A percentile compares a stretch with the other conserved stretches of the same genome.
Evolutionary conservation across 92 coral and sea anemone genomes (phyloP).

Genomic region (Virgularia gustaviana): DNA sequence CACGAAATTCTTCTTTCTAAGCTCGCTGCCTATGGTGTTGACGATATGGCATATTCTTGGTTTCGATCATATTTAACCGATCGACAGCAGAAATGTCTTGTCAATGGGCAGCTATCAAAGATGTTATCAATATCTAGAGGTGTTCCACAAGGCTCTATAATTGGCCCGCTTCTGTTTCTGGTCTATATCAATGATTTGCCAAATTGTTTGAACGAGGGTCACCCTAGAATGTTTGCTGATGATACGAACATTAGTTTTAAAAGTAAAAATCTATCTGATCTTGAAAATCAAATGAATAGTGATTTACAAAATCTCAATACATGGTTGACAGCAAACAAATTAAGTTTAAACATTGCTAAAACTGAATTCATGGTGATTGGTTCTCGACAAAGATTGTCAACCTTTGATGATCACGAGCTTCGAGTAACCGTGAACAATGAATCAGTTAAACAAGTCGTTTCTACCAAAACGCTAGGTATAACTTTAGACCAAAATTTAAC

Average conservation of each 20-base stretch:
- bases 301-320: neutral
- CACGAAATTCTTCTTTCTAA: too few relatives aligned
- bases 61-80: neutral
- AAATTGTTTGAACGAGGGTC: constrained; percentile 6
- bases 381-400: neutral
- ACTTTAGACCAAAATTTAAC: constrained; percentile 2
- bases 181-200: too few relatives aligned
- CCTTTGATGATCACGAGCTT: constrained; percentile 10
- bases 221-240: constrained; percentile 5
- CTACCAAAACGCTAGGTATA: neutral
- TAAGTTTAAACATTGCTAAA: too few relatives aligned
- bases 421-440: neutral
- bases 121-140: neutral
- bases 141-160: too few relatives aligned
- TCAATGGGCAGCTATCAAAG: neutral
- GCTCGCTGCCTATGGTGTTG: too few relatives aligned
- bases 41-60: too few relatives aligned
- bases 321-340: neutral
- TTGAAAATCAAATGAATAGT: neutral
- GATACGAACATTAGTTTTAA: too few relatives aligned
- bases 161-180: too few relatives aligned
- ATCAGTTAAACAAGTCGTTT: neutral
- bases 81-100: neutral
- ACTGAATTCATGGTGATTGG: too few relatives aligned
- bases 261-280: neutral